Evolutionary conservation across 2,797 vertebrate genomes (phyloP).

Genomic region (Pseudochaenichthys georgianus): DNA sequence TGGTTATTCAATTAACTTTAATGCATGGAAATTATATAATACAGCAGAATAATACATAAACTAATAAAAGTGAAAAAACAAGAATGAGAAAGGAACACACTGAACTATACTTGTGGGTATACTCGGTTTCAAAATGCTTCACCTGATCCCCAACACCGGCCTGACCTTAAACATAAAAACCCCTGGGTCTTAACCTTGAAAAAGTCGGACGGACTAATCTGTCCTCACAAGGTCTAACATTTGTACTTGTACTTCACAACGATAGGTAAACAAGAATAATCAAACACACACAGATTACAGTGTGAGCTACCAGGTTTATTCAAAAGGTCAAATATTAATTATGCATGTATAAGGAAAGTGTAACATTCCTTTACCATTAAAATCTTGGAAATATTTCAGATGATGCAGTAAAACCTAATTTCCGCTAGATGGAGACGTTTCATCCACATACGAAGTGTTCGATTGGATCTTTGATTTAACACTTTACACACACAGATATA

Average conservation of each 20-base stretch:
- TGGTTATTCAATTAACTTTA: neutral
- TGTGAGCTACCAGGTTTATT: neutral
- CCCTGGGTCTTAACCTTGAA: neutral
- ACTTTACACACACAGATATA: too few relatives aligned
- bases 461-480: too few relatives aligned
- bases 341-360: neutral
- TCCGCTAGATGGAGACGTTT: constrained; percentile 5
- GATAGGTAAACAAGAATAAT: neutral
- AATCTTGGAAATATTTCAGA: neutral
- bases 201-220: too few relatives aligned
- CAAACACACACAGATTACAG: neutral
- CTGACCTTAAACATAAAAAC: neutral
- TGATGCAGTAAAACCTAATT: neutral
- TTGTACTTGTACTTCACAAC: too few relatives aligned
- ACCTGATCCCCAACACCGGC: neutral
- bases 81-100: neutral
- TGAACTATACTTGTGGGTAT: neutral
- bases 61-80: neutral
- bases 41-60: neutral
- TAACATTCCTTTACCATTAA: neutral
- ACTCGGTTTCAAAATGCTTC: neutral
- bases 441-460: neutral
- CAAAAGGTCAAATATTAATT: neutral
- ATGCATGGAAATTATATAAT: neutral
- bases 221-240: neutral